Conservation (phyloP, 2,797 vertebrate species). For the Chrysocyon brachyurus region DNA sequence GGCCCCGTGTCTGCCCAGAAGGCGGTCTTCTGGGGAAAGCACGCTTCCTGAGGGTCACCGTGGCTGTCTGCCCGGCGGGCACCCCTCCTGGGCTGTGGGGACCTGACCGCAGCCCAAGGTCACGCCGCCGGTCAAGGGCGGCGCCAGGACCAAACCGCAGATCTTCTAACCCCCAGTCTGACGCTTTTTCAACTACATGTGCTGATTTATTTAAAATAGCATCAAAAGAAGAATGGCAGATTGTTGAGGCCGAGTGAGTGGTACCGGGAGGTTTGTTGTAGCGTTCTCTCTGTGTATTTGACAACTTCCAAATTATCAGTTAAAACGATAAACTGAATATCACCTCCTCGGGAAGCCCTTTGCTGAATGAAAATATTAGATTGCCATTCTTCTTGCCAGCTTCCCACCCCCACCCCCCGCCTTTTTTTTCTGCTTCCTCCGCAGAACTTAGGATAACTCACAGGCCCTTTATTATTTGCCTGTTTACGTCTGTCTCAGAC, state of each 20-base stretch:
- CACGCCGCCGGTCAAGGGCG: neutral
- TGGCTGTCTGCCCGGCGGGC: neutral
- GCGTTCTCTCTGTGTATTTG: neutral
- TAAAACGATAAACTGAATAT: neutral
- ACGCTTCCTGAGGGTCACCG: neutral
- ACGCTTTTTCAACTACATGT: neutral
- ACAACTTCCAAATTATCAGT: neutral
- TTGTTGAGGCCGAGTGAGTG: neutral
- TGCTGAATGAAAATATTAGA: neutral
- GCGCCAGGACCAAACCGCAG: neutral
- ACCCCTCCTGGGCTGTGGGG: neutral
- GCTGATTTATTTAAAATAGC: neutral
- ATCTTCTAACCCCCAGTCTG: neutral
- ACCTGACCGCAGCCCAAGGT: neutral
- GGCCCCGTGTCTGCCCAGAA: neutral
- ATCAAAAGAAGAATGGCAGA: neutral
- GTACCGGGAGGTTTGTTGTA: fast-evolving
- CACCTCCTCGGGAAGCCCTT: neutral
- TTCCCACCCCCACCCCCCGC: no score
- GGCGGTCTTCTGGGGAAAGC: neutral
- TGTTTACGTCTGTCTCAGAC: fast-evolving
- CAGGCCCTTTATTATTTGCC: neutral
- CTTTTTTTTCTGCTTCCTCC: neutral
- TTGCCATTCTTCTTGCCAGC: fast-evolving
- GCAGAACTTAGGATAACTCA: fast-evolving